Evolutionary conservation across 2,113 vertebrate genomes (phyloP).

Genomic region (Microcebus jonahi): DNA sequence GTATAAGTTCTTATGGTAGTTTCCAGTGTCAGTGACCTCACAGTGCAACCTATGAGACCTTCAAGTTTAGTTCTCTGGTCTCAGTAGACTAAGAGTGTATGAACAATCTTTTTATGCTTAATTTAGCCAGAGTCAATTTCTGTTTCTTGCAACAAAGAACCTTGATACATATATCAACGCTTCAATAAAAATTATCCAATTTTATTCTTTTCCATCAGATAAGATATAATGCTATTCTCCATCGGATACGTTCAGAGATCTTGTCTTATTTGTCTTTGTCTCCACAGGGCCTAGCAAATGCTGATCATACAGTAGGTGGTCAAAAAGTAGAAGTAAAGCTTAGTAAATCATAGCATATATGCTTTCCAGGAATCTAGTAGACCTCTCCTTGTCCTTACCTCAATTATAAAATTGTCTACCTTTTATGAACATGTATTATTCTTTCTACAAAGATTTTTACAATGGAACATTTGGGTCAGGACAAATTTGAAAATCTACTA

Average conservation of each 20-base stretch:
- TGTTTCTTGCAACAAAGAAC: too few relatives aligned
- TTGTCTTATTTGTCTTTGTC: not conserved
- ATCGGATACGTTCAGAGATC: not conserved
- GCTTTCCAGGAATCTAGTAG: not conserved
- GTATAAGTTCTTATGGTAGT: too few relatives aligned
- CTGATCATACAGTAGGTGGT: not conserved
- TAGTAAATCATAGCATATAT: conserved; percentile 19
- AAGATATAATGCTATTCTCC: not conserved
- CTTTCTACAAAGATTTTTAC: not conserved
- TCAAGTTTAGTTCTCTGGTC: too few relatives aligned
- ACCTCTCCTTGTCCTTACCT: not conserved
- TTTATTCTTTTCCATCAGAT: not conserved
- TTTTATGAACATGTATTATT: not conserved
- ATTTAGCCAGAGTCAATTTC: too few relatives aligned
- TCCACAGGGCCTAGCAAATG: not conserved
- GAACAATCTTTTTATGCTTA: too few relatives aligned
- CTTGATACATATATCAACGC: too few relatives aligned
- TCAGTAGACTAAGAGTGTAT: not conserved
- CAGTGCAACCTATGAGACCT: too few relatives aligned
- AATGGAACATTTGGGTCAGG: not conserved
- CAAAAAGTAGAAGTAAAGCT: not conserved
- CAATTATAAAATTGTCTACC: not conserved
- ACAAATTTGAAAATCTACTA: not conserved
- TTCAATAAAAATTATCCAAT: too few relatives aligned
- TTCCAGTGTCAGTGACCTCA: too few relatives aligned